Evolutionary conservation across 2,888 invertebrate genomes (phyloP), one percentile per base, ranked within the genome.

Genomic region (Dioctria linearis): DNA sequence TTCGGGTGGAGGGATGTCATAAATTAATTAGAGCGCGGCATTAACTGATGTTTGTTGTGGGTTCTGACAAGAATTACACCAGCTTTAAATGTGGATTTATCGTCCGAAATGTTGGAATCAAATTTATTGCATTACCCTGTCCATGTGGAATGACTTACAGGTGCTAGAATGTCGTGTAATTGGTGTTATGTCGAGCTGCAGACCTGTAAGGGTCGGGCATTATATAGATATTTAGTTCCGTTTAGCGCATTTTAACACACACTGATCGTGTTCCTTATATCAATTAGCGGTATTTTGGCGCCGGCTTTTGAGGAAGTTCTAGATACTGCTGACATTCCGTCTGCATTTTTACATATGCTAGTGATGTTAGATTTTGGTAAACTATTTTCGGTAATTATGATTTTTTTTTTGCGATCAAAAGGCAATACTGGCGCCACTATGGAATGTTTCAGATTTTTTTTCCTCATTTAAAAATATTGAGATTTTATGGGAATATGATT

Each of bases 1-100:
- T 69, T 43, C 57, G 73, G 13, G 51, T n/a, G 42, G 11, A 5
- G 37, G 57, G 51, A 65, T 13, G 51, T 54, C 82, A 82, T 82
- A 82, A 82, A 82, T 82, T 82, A 82, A 80, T 82, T 82, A 78
- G 49, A 63, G 25, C 78, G 25, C 25, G 54, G 57, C 67, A 43
- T 25, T 69, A 51, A 75, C 37, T 61, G 63, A 54, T 73, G 78
- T 80, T 78, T 80, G 78, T 80, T 82, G 43, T 78, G 80, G 80
- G 61, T 78, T 66, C 78, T 51, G 69, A 75, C 73, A 73, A 54
- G 73, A 73, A 73, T 73, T 73, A 78, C 42, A 73, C 25, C 25
- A 61, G 67, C 80, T 57, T 71, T 80, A 69, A 80, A 73, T 67
- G 63, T 43, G 69, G 69, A 78, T 78, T 78, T 78, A 78, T 78